Conservation (phyloP, 2,888 invertebrate species). For the Ochropleura plecta region DNA sequence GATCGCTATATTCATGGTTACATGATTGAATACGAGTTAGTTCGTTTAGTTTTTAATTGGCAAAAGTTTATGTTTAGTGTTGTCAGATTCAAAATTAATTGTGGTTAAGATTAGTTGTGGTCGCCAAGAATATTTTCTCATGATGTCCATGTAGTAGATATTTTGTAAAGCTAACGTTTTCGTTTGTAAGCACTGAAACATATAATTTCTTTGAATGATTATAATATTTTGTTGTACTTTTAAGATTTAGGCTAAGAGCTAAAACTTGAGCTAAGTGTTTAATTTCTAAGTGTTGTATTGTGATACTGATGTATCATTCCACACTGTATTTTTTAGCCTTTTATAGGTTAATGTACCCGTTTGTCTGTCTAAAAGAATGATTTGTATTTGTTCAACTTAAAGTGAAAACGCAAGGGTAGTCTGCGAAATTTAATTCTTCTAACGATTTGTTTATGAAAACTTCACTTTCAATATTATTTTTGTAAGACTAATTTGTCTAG, state of each 20-base stretch:
- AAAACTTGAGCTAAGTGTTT: not conserved
- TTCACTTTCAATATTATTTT: too few species aligned
- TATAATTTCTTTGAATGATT: slow-evolving; percentile 18
- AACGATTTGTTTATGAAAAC: too few species aligned
- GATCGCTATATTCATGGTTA: slow-evolving; percentile 27
- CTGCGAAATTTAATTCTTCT: too few species aligned
- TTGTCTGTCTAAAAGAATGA: slow-evolving; percentile 11
- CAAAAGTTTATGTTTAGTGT: slow-evolving; percentile 25
- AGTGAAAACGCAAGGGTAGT: too few species aligned
- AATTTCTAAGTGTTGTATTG: slow-evolving; percentile 21
- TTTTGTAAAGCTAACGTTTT: not conserved
- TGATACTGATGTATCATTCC: slow-evolving; percentile 49
- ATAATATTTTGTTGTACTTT: slow-evolving; percentile 17
- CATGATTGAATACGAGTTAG: slow-evolving; percentile 13
- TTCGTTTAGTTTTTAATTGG: slow-evolving; percentile 31
- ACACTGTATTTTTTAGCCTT: slow-evolving; percentile 17
- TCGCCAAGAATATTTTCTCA: not conserved
- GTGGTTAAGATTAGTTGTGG: not conserved
- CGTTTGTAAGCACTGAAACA: slow-evolving; percentile 14
- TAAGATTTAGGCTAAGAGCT: slow-evolving; percentile 27
- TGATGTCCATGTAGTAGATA: not conserved
- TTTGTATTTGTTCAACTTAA: slow-evolving; percentile 15
- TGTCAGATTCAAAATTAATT: slow-evolving; percentile 14
- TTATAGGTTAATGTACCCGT: not conserved
- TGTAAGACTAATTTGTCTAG: too few species aligned